Conservation (phyloP, 1,140 invertebrate species). For the Rhopalosiphum padi region DNA sequence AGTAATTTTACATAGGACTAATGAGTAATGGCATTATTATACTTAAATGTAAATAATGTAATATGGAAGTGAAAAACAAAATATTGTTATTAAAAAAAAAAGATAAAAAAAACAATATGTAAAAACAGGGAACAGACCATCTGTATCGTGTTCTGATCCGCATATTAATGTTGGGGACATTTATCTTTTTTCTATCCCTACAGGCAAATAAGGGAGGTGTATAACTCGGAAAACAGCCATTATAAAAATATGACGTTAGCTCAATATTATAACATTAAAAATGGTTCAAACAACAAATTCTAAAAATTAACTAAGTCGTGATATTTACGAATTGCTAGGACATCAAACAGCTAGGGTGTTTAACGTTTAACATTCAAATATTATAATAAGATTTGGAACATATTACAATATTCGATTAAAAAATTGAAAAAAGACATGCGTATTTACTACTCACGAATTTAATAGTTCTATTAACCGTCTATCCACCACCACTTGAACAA, state of each 20-base stretch:
- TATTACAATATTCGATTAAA: background rate
- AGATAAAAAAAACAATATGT: conserved; percentile 44
- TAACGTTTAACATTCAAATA: background rate
- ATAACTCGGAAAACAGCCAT: conserved; percentile 19
- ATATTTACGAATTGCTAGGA: background rate
- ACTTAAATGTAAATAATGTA: background rate
- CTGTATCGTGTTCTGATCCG: conserved; percentile 25
- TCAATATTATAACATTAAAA: background rate
- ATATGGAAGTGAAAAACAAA: background rate
- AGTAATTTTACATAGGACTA: background rate
- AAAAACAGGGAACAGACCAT: conserved; percentile 7
- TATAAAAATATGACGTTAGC: conserved; percentile 45
- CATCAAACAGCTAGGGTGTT: background rate
- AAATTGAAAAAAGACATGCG: background rate
- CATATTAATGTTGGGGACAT: conserved; percentile 37
- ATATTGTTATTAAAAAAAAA: background rate
- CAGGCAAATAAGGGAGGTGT: background rate
- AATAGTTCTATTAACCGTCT: background rate
- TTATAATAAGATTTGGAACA: background rate
- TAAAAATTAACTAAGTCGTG: background rate
- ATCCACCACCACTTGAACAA: background rate
- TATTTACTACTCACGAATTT: background rate
- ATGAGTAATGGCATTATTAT: background rate
- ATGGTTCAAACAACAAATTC: background rate
- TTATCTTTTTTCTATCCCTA: conserved; percentile 42